Evolutionary conservation across 2,797 vertebrate genomes (phyloP), one percentile per base, ranked within the genome.

Genomic region (Moxostoma hubbsi): DNA sequence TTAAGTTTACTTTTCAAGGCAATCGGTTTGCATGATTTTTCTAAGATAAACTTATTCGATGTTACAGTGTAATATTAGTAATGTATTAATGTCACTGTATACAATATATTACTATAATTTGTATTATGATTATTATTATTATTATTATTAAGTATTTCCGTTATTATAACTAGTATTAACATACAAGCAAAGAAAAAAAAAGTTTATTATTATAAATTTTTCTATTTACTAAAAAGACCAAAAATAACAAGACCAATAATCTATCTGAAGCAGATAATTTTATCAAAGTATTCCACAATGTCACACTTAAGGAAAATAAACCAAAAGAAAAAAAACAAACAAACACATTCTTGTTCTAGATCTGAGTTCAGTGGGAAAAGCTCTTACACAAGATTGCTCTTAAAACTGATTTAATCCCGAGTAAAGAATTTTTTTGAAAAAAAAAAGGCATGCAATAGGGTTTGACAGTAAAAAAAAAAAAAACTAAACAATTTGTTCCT

Each of bases 371-470:
- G 65, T 50, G 68, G 59, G 58, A 68, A 76, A 67, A 54, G n/a
- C 54, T 36, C 16, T 53, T 36, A 9, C 10, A 58, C 2, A 13
- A 58, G 53, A 73, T 78, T 74, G 46, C 55, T 53, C 13, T n/a
- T 59, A 47, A 57, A 2, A 81, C 65, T 84, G 73, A 74, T 55
- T 76, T 53, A 69, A 10, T 51, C 63, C 54, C 24, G 53, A 64
- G 58, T 59, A 82, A 79, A 59, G 50, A 24, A 69, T 68, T 13
- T 76, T 70, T 73, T 67, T 7, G 53, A 46, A 76, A 63, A 57
- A 63, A 57, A 68, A 36, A 36, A 36, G 58, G 61, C 47, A 0
- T 58, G n/a, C 79, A 81, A 81, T 81, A 85, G 81, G 49, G 74
- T 80, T 80, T 57, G 49, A 7, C 49, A 43, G 3, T 18, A 36